Conservation (phyloP, 2,113 vertebrate species). For the Helogale parvula region DNA sequence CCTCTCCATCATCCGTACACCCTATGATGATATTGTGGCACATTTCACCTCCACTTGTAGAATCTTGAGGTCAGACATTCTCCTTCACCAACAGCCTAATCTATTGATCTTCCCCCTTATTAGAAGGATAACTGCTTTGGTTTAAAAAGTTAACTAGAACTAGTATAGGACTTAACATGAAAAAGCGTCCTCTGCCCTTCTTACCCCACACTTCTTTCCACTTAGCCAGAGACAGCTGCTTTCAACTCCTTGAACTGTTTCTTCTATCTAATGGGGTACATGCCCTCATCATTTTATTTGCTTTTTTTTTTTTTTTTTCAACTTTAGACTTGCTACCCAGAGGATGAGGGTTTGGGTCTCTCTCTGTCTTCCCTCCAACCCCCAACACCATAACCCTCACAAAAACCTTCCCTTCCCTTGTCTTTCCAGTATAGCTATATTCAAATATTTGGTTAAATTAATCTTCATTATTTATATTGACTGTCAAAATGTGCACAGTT, state of each 20-base stretch:
- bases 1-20: rapidly evolving
- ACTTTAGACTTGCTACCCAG: background rate
- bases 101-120: background rate
- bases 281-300: background rate
- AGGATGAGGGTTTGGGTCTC: background rate
- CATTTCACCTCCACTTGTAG: background rate
- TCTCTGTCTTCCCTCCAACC: background rate
- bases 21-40: background rate
- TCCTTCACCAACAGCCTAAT: background rate
- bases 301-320: slow-evolving; percentile 24
- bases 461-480: background rate
- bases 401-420: background rate
- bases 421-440: background rate
- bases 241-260: background rate
- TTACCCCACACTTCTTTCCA: background rate
- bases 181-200: background rate
- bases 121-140: background rate
- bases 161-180: background rate
- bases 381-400: background rate
- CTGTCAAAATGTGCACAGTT: background rate
- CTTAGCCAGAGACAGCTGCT: background rate
- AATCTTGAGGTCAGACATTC: background rate
- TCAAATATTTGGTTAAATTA: background rate
- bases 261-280: background rate
- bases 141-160: background rate